These are phyloP conservation scores for Spilogale gracilis DNA, from an alignment of 2,113 vertebrate species.

Conservation along the genomic window DNA sequence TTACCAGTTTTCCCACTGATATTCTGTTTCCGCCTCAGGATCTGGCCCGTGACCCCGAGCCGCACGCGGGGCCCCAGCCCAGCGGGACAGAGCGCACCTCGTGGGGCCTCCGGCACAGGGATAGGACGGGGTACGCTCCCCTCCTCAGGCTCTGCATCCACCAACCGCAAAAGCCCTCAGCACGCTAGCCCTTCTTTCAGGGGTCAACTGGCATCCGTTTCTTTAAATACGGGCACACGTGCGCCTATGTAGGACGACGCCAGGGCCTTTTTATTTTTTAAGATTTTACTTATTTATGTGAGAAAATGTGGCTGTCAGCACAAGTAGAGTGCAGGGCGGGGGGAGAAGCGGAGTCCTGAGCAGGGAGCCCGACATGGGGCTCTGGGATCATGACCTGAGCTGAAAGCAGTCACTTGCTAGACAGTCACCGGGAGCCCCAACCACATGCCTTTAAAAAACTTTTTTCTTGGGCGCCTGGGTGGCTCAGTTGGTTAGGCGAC, in stretches of 20 bases:
- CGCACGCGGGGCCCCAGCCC: neutral
- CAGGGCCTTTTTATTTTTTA: neutral
- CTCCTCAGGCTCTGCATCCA: neutral
- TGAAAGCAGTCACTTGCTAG: too few relatives aligned
- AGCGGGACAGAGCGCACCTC: neutral
- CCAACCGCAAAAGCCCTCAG: too few relatives aligned
- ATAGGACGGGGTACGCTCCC: neutral
- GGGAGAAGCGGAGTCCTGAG: too few relatives aligned
- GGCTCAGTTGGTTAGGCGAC: too few relatives aligned
- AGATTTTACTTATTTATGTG: too few relatives aligned
- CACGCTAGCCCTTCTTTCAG: neutral
- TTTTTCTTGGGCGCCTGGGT: too few relatives aligned
- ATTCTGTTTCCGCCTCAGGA: fast-evolving
- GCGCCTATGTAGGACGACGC: neutral
- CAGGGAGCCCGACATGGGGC: too few relatives aligned
- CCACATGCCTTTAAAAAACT: too few relatives aligned
- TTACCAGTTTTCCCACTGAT: neutral
- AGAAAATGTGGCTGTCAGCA: too few relatives aligned
- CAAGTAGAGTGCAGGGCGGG: too few relatives aligned
- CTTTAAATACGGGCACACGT: neutral
- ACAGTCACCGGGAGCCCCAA: too few relatives aligned
- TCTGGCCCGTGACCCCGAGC: neutral
- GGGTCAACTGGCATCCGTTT: neutral
- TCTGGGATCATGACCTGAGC: too few relatives aligned
- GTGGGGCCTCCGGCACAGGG: fast-evolving